Conservation (phyloP, 2,888 invertebrate genomes). For the Vesta saturnalis region DNA sequence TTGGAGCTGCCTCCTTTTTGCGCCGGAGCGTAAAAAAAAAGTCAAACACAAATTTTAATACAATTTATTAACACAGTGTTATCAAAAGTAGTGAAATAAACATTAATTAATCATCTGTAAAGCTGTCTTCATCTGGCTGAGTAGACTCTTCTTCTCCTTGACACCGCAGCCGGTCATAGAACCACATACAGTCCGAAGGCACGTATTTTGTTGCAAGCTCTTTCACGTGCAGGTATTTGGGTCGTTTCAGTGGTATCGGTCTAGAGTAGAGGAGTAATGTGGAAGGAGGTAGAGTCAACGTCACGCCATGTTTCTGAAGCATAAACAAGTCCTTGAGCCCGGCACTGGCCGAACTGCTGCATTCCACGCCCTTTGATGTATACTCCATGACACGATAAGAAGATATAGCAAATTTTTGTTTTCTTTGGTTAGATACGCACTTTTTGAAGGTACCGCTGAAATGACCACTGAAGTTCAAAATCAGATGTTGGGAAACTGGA, state of each 20-base stretch:
- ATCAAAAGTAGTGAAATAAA: too few relatives aligned
- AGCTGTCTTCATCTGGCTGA: too few relatives aligned
- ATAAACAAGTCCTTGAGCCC: too few relatives aligned
- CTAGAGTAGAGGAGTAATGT: slow-evolving; percentile 35
- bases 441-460: slow-evolving; percentile 27
- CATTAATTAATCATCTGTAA: too few relatives aligned
- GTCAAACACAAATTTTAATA: too few relatives aligned
- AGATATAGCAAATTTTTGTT: slow-evolving; percentile 25
- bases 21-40: too few relatives aligned
- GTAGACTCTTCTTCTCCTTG: neutral
- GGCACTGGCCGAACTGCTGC: slow-evolving; percentile 36
- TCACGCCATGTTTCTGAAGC: slow-evolving; percentile 35
- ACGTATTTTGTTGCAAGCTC: slow-evolving; percentile 30
- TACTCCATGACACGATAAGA: slow-evolving; percentile 34
- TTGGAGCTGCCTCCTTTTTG: too few relatives aligned
- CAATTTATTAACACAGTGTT: too few relatives aligned
- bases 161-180: neutral
- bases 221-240: too few relatives aligned
- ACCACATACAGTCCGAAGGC: neutral
- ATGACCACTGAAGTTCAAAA: slow-evolving; percentile 32
- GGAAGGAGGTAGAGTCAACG: slow-evolving; percentile 34
- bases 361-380: slow-evolving; percentile 34
- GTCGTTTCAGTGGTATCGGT: too few relatives aligned
- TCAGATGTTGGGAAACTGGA: too few relatives aligned
- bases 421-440: slow-evolving; percentile 14